A percentile compares a stretch with the other conserved stretches of the same genome.
Conservation (phyloP, 2,888 invertebrate genomes). For the Muschampia staudingeri region DNA sequence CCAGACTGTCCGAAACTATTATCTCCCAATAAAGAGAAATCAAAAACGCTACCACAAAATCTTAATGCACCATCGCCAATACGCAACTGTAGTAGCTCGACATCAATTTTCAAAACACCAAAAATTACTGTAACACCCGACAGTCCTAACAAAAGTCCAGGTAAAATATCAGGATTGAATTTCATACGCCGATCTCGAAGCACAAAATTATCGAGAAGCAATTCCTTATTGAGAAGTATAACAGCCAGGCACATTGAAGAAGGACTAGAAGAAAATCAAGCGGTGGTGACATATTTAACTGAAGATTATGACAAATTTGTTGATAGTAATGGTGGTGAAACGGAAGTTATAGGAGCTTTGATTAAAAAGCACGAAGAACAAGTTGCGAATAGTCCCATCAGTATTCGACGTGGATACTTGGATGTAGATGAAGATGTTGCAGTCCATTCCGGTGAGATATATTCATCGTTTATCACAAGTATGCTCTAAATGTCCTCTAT, state of each 20-base stretch:
- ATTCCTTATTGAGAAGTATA: constrained; percentile 92
- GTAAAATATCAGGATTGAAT: constrained; percentile 89
- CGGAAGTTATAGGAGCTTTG: constrained; percentile 85
- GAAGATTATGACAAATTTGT: constrained; percentile 86
- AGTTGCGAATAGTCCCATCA: constrained; percentile 85
- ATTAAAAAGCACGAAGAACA: constrained; percentile 87
- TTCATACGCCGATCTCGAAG: constrained; percentile 94
- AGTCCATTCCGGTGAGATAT: constrained; percentile 93
- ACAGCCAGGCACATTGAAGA: constrained; percentile 89
- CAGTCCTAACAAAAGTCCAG: constrained; percentile 90
- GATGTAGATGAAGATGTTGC: constrained; percentile 93
- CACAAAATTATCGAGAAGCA: constrained; percentile 93
- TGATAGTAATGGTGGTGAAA: constrained; percentile 83
- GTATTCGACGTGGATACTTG: constrained; percentile 87
- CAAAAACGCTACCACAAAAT: constrained; percentile 92
- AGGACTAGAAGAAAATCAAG: constrained; percentile 81
- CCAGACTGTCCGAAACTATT: constrained; percentile 88
- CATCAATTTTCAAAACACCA: constrained; percentile 86
- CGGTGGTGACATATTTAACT: constrained; percentile 83
- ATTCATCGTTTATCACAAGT: neutral
- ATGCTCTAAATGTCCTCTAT: neutral
- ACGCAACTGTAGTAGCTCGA: constrained; percentile 87
- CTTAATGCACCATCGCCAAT: constrained; percentile 87
- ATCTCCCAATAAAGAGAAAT: constrained; percentile 88
- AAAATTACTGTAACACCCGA: constrained; percentile 87